phyloP scores from a whole-genome alignment of 2,888 invertebrate species.

The Metacarcinus magister region DNA sequence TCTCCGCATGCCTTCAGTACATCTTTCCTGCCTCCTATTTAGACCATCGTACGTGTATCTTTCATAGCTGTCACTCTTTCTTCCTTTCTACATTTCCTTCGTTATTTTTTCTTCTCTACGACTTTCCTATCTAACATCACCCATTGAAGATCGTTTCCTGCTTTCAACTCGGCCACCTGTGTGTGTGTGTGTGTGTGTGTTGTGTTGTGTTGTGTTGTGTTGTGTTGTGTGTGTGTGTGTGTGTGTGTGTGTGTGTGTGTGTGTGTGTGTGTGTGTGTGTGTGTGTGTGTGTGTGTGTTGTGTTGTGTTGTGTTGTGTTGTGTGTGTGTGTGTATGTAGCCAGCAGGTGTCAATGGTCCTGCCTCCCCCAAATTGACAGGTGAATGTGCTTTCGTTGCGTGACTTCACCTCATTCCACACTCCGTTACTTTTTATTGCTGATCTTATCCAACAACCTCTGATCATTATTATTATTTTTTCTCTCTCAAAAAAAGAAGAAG shows the following conservation, averaged over 20 bases:
- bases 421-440: background rate
- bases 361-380: background rate
- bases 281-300: background rate
- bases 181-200: background rate
- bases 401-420: slow-evolving; percentile 14
- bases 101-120: background rate
- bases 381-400: background rate
- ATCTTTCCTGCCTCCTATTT: background rate
- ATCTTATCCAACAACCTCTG: background rate
- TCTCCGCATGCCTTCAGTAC: background rate
- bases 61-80: background rate
- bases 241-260: background rate
- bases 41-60: background rate
- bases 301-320: background rate
- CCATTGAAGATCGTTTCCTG: too few species aligned
- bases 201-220: background rate
- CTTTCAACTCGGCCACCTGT: background rate
- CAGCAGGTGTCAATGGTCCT: background rate
- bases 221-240: background rate
- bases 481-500: background rate
- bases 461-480: background rate
- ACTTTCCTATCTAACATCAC: too few species aligned
- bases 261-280: background rate
- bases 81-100: background rate
- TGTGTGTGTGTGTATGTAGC: background rate